phyloP scores from a whole-genome alignment of 2,888 invertebrate genomes.

The Leucozona laternaria region DNA sequence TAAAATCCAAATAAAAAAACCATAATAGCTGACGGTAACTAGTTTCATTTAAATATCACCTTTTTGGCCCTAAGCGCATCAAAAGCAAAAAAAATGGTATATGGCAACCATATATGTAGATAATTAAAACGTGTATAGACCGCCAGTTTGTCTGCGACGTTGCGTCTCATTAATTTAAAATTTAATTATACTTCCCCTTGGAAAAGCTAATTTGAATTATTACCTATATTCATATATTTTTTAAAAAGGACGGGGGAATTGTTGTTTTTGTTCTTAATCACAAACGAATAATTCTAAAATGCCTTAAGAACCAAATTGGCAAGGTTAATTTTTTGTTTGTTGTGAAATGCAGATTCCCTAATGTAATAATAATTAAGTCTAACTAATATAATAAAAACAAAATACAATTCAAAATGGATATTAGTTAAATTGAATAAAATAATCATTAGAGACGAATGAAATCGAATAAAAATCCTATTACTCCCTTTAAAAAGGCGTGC shows the following conservation, averaged over 20 bases:
- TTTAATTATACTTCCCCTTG: not conserved
- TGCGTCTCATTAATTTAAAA: constrained; percentile 6
- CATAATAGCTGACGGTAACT: not conserved
- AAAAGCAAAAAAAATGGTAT: not conserved
- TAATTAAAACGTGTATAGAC: not conserved
- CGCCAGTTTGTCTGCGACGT: constrained; percentile 20
- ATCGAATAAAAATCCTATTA: not conserved
- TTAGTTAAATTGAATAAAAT: not conserved
- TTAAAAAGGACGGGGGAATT: not conserved
- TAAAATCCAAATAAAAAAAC: constrained; percentile 3
- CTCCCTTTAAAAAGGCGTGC: not conserved
- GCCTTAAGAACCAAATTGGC: not conserved
- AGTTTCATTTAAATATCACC: constrained; percentile 2
- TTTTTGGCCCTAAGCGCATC: constrained; percentile 11
- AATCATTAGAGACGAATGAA: not conserved
- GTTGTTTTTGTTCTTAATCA: not conserved
- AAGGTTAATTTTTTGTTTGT: not conserved
- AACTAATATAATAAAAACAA: not conserved
- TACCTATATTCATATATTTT: too few relatives aligned
- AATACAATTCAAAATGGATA: not conserved
- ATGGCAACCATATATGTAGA: not conserved
- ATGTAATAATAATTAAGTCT: not conserved
- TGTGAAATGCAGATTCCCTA: not conserved
- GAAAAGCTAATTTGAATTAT: not conserved
- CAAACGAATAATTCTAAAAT: not conserved